phyloP scores from a whole-genome alignment of 2,797 vertebrate genomes.

The Coregonus suidteri region DNA sequence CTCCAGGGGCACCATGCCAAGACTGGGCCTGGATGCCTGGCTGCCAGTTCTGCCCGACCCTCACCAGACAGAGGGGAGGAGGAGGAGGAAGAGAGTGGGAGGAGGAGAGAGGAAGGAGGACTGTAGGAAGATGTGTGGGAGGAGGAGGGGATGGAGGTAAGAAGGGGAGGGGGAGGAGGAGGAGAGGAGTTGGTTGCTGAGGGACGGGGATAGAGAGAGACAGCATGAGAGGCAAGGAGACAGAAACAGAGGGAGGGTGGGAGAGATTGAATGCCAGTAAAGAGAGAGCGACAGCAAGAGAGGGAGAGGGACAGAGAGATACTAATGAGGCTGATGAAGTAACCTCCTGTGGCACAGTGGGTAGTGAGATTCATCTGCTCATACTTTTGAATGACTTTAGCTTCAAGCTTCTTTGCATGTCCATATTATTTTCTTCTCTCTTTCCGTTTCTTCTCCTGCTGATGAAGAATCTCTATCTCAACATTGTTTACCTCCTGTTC shows the following conservation, averaged over 20 bases:
- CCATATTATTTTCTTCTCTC: background rate
- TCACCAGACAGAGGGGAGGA: background rate
- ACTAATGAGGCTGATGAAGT: slow-evolving; percentile 18
- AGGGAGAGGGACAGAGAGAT: background rate
- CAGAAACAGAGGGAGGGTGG: background rate
- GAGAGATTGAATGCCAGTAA: background rate
- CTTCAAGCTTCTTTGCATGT: background rate
- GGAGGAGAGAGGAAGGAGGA: background rate
- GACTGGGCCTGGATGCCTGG: background rate
- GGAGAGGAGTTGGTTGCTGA: background rate
- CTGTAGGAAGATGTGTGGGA: background rate
- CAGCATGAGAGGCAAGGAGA: too few relatives aligned
- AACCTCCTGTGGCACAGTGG: slow-evolving; percentile 19
- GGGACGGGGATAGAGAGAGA: background rate
- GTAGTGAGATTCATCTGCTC: slow-evolving; percentile 1
- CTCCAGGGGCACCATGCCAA: slow-evolving; percentile 9
- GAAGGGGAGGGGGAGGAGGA: background rate
- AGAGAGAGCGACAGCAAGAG: slow-evolving; percentile 6
- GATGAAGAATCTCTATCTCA: background rate
- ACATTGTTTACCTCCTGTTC: slow-evolving; percentile 4
- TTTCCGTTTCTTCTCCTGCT: slow-evolving; percentile 1
- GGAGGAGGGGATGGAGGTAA: background rate
- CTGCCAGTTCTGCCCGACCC: background rate
- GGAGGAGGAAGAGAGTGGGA: background rate
- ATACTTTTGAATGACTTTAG: slow-evolving; percentile 13